Percentiles rank a stretch among this genome's conserved stretches.
These are phyloP conservation scores for Chloroceryle aenea DNA, from an alignment of 2,113 vertebrate genomes.

Conservation along the genomic window DNA sequence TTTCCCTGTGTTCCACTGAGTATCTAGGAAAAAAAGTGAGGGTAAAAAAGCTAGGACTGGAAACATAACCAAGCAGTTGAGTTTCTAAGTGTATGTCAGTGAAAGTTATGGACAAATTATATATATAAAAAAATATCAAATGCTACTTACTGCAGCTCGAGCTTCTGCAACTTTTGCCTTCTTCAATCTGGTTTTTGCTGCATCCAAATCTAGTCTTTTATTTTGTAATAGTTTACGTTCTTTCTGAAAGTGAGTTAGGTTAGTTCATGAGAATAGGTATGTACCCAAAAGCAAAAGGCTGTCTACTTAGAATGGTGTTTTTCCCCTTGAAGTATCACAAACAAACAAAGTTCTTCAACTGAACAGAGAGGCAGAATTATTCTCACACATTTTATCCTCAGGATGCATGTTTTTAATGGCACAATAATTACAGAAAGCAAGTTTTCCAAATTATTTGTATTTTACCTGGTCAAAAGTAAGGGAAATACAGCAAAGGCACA, in stretches of 20 bases:
- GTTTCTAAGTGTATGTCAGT: background rate
- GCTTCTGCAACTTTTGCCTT: slow-evolving; percentile 93
- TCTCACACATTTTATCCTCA: background rate
- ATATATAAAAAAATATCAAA: background rate
- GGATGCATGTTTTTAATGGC: background rate
- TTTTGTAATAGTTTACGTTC: slow-evolving; percentile 95
- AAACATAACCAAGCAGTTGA: background rate
- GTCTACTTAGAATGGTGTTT: background rate
- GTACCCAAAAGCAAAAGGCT: background rate
- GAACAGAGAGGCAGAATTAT: background rate
- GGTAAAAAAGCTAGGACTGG: background rate
- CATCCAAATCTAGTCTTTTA: slow-evolving; percentile 96
- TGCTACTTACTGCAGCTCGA: slow-evolving; percentile 86
- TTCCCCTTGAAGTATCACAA: background rate
- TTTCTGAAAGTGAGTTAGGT: slow-evolving; percentile 82
- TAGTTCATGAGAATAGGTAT: background rate
- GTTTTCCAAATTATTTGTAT: background rate
- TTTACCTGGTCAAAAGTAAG: background rate
- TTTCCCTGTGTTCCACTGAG: background rate
- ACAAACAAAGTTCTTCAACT: background rate
- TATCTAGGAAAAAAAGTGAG: background rate
- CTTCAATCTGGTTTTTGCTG: slow-evolving; percentile 95
- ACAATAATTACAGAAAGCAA: background rate
- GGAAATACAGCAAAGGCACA: background rate
- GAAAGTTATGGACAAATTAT: background rate